Percentiles rank a stretch among this genome's conserved stretches.
These are phyloP conservation scores for Callaeas wilsoni DNA, from an alignment of 2,113 vertebrate species.

Conservation along the genomic window DNA sequence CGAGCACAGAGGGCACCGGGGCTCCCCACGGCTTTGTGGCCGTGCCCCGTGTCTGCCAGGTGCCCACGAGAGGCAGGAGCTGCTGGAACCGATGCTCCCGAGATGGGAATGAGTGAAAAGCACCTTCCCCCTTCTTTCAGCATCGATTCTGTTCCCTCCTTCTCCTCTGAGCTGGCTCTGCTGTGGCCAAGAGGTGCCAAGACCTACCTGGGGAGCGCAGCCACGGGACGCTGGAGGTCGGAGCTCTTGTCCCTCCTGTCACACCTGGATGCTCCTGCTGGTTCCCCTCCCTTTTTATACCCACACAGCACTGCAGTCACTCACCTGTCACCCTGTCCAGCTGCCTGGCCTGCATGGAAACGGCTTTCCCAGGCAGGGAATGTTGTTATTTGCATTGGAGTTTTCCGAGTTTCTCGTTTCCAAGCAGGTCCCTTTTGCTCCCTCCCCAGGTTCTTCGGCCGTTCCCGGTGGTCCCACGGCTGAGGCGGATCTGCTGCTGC, in stretches of 20 bases:
- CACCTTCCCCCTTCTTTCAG: background rate
- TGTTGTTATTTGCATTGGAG: background rate
- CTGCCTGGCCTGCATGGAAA: background rate
- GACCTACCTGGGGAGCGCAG: background rate
- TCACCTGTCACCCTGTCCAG: background rate
- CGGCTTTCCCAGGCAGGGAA: background rate
- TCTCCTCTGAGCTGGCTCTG: background rate
- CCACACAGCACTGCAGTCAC: accelerated
- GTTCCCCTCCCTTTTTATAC: background rate
- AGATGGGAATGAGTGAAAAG: background rate
- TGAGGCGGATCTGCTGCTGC: background rate
- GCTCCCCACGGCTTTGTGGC: background rate
- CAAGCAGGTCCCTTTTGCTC: background rate
- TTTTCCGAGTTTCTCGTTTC: background rate
- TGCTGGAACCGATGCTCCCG: background rate
- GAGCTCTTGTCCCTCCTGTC: background rate
- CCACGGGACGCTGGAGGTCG: background rate
- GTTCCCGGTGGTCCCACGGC: background rate
- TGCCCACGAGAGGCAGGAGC: background rate
- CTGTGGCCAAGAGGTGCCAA: background rate
- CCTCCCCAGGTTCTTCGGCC: background rate
- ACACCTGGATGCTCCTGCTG: background rate
- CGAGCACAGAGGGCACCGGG: background rate
- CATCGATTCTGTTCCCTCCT: background rate
- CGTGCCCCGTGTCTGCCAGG: background rate